Conservation (phyloP, 1,140 invertebrate species). For the Anoplophora glabripennis region DNA sequence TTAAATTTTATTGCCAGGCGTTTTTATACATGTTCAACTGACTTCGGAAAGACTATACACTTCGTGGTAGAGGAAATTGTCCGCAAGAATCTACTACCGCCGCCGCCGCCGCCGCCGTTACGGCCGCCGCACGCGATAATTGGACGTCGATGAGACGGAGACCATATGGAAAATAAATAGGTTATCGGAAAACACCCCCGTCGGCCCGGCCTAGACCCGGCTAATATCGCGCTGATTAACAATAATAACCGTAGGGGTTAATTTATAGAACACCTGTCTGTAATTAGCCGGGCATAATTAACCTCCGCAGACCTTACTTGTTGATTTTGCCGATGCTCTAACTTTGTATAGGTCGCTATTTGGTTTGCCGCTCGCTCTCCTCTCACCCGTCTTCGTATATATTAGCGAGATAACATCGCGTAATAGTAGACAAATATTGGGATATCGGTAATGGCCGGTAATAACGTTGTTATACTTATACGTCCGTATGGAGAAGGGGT, state of each 20-base stretch:
- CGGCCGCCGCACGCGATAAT: constrained; percentile 4
- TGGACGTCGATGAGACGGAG: constrained; percentile 4
- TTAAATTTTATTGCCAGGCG: too few relatives aligned
- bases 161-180: constrained; percentile 10
- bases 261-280: constrained; percentile 33
- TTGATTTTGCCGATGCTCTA: constrained; percentile 29
- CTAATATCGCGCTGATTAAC: constrained; percentile 32
- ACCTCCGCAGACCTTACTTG: constrained; percentile 25
- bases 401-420: too few relatives aligned
- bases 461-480: too few relatives aligned
- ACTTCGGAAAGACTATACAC: too few relatives aligned
- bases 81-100: too few relatives aligned
- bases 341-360: constrained; percentile 13
- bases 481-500: too few relatives aligned
- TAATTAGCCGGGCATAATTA: constrained; percentile 33
- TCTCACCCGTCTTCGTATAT: too few relatives aligned
- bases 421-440: too few relatives aligned
- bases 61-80: too few relatives aligned
- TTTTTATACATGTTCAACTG: too few relatives aligned
- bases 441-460: too few relatives aligned
- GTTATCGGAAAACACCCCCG: constrained; percentile 23
- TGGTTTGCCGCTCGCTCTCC: background rate
- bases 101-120: too few relatives aligned
- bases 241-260: constrained; percentile 28
- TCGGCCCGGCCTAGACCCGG: constrained; percentile 12